These are phyloP conservation scores for Apodemia hepburni DNA, from an alignment of 2,888 invertebrate species.

Conservation along the genomic window DNA sequence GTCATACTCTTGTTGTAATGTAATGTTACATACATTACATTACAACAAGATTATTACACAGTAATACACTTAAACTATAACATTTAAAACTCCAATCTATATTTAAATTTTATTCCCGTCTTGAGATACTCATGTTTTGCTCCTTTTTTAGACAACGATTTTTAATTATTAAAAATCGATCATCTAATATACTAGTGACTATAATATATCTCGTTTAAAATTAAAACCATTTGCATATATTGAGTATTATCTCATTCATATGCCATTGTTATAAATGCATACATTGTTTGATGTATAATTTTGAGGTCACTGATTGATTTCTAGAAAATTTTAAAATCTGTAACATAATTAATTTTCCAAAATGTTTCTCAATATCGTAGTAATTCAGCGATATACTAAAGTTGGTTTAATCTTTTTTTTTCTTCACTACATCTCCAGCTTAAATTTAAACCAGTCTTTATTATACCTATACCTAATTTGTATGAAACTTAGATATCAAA, in stretches of 20 bases:
- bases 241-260: not conserved
- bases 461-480: slow-evolving; percentile 51
- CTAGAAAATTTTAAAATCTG: no score
- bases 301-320: no score
- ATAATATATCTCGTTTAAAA: not conserved
- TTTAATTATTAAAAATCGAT: not conserved
- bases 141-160: not conserved
- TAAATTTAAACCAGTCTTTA: slow-evolving; percentile 18
- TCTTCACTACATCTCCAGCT: not conserved
- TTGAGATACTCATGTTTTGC: not conserved
- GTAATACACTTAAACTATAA: not conserved
- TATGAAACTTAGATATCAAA: slow-evolving; percentile 64
- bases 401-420: not conserved
- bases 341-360: no score
- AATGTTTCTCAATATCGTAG: no score
- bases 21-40: no score
- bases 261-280: not conserved
- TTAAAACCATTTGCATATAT: not conserved
- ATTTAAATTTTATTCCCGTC: not conserved
- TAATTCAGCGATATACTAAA: no score
- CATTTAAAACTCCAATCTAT: not conserved
- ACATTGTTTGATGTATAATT: not conserved
- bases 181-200: not conserved
- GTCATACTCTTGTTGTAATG: not conserved
- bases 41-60: not conserved